Conservation (phyloP, 1,140 invertebrate genomes). For the Cyrtorhinus lividipennis region DNA sequence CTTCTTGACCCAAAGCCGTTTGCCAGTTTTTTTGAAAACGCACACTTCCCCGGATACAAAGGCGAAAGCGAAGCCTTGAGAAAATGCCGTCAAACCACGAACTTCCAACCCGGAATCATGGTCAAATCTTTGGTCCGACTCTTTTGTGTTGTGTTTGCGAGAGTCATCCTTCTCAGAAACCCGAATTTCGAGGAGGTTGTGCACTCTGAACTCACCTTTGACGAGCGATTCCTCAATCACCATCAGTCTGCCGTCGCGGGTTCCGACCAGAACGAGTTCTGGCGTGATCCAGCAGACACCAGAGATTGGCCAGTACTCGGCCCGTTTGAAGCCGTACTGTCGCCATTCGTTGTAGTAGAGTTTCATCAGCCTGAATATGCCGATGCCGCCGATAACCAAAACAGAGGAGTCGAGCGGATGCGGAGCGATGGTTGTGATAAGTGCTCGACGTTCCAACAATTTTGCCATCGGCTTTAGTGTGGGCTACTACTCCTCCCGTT, state of each 20-base stretch:
- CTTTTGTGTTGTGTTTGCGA: neutral
- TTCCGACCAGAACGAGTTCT: slow-evolving; percentile 63
- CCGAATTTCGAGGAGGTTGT: neutral
- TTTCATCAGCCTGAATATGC: slow-evolving; percentile 58
- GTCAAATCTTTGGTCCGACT: neutral
- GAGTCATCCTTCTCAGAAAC: neutral
- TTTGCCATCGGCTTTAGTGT: neutral
- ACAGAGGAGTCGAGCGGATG: neutral
- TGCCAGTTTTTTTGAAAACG: slow-evolving; percentile 42
- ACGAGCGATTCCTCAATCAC: slow-evolving; percentile 41
- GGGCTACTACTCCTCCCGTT: neutral
- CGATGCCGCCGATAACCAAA: slow-evolving; percentile 21
- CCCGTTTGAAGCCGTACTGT: slow-evolving; percentile 67
- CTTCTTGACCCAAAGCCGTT: slow-evolving; percentile 36
- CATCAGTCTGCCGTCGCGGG: slow-evolving; percentile 51
- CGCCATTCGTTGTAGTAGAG: slow-evolving; percentile 63
- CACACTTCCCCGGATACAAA: slow-evolving; percentile 42
- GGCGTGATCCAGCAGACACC: slow-evolving; percentile 55
- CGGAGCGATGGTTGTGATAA: neutral
- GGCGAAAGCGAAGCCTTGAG: slow-evolving; percentile 44
- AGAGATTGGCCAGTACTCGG: slow-evolving; percentile 54
- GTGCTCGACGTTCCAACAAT: neutral
- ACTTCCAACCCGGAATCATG: slow-evolving; percentile 27
- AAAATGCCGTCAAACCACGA: slow-evolving; percentile 35
- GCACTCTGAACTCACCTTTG: slow-evolving; percentile 9